Base-by-base conservation (phyloP, 2,797 vertebrate genomes). In the Botia kubotai region DNA sequence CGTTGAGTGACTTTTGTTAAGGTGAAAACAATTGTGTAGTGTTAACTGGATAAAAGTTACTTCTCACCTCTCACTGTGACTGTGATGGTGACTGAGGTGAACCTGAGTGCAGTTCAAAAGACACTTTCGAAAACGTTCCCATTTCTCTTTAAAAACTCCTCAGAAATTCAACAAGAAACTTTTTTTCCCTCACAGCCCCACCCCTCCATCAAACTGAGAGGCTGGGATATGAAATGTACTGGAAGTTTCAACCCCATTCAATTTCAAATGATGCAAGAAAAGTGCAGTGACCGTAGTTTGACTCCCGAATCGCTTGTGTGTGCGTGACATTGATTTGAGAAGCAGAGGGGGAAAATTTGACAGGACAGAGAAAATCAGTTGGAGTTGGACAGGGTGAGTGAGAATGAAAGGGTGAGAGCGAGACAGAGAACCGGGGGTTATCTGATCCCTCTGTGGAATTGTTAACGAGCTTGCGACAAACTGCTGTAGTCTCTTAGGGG, bases 211-310 rank as follows among this genome's bases (percentile, higher is more conserved):
- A 68, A 91, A 90, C 90, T 90, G 88, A 89, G 90, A 90, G 19
- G 79, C 86, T 85, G 79, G 77, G 86, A 91, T 91, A 85, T 74
- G 88, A 89, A 91, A 90, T 68, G 75, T 88, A 90, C 84, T 84
- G 21, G 85, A 82, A 80, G 75, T 72, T 86, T 85, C 71, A 68
- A 78, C 63, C 77, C 83, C 89, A 69, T 83, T 89, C 85, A 75
- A 77, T 88, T 86, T 82, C 76, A 71, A 80, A 87, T 86, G 83
- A 86, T 82, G 86, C 85, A 83, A 82, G 86, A 21, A 63, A 83
- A 86, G 90, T 53, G 84, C 19, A 81, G 84, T 92, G 92, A 92
- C 92, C 91, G 88, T 85, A 91, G 90, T 90, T 93, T 93, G 93
- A 94, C 92, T 93, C 89, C 82, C 19, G 65, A 84, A 57, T 89